Evolutionary conservation across 1,140 invertebrate species (phyloP), one percentile per base, ranked within the genome.

Genomic region (Uloborus diversus): DNA sequence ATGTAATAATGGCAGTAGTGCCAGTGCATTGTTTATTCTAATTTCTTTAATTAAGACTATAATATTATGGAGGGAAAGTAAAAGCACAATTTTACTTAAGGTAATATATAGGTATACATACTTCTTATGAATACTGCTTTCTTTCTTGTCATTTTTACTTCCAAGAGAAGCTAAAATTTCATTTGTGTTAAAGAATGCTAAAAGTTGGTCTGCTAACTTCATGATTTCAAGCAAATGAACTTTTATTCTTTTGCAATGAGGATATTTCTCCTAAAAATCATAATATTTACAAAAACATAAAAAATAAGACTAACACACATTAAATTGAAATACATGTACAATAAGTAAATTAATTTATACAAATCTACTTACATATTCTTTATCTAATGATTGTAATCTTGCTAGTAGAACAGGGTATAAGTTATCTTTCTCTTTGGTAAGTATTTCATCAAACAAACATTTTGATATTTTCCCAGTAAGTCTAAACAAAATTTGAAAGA

Each of bases 381-480:
- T 88, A 83, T 96, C 94, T 30, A 96, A 86, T 17, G 90, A 91
- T 84, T 93, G 91, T 37, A 97, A 87, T 86, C 94, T 92, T 4
- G 94, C 91, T 64, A 92, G 89, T 86, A 95, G 91, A 3, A 93
- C 87, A 3, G 91, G 91, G 23, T 94, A 85, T 88, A 93, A 91
- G 71, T 92, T 91, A 11, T 92, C 91, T 51, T 61, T 49, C 87
- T 92, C 92, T 51, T 90, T 89, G 53, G 89, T 87, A 56, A 90
- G 85, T 47, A 96, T 84, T 83, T 95, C 93, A 76, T 92, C 90
- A 86, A 94, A 98, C 27, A 96, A 84, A 35, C 83, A 64, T 37
- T 85, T 78, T 17, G 84, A 83, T 11, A 17, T 25, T 20, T 57
- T 57, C 13, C 81, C 80, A 49, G 80, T 75, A 20, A 81, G 57